Conservation (phyloP, 2,113 vertebrate species). For the Calonectris borealis region DNA sequence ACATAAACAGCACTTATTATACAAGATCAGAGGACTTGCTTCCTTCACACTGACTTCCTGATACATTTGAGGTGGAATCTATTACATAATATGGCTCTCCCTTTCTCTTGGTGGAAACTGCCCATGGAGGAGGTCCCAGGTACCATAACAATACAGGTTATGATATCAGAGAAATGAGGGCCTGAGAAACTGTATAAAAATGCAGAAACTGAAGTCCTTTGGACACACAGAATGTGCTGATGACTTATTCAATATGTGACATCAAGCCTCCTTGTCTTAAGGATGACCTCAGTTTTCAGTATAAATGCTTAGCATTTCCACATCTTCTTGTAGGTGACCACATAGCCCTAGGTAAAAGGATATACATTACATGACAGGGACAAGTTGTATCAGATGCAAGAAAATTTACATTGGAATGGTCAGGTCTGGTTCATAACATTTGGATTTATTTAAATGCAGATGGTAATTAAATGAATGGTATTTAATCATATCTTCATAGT, state of each 20-base stretch:
- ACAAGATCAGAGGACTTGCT: not conserved
- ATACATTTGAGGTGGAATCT: not conserved
- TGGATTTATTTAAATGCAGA: not conserved
- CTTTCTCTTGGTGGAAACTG: not conserved
- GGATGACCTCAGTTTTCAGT: not conserved
- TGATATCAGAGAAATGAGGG: not conserved
- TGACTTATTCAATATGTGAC: not conserved
- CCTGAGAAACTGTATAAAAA: not conserved
- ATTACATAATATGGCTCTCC: not conserved
- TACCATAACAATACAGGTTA: not conserved
- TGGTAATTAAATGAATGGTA: not conserved
- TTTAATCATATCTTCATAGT: not conserved
- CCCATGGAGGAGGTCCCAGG: not conserved
- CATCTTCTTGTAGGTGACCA: not conserved
- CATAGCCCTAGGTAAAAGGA: not conserved
- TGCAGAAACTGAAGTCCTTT: not conserved
- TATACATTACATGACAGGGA: not conserved
- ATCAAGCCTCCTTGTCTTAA: not conserved
- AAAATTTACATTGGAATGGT: not conserved
- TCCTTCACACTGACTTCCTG: not conserved
- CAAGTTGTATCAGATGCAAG: not conserved
- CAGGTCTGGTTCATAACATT: not conserved
- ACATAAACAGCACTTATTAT: not conserved
- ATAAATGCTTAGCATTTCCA: not conserved
- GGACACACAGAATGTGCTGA: not conserved